Evolutionary conservation across 1,140 invertebrate species (phyloP), one percentile per base, ranked within the genome.

Genomic region (Aphis gossypii): DNA sequence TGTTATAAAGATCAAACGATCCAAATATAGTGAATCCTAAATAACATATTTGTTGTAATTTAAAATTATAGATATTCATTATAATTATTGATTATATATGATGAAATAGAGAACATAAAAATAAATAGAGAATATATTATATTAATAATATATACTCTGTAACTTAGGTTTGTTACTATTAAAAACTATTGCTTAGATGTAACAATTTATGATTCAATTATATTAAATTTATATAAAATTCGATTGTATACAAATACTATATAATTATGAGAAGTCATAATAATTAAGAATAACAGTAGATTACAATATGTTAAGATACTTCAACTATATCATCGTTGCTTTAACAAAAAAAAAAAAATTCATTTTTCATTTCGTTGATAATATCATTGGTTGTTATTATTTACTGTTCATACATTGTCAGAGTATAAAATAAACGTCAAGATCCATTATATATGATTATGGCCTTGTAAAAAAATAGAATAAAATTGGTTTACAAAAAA

Each of bases 401-500:
- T 41, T 38, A 41, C 35, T 84, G 41, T 84, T 84, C 83, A 41
- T 38, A 84, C 41, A 25, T 44, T 23, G 83, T 84, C 83, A n/a
- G 38, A 38, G 83, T 38, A 38, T 82, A 18, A 38, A 41, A 44
- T 38, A 38, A 84, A 84, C 83, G 83, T 68, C 60, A 68, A 44
- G 41, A 84, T 84, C 23, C 83, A 38, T 84, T 38, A 84, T 84
- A 82, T 38, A 84, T 41, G 35, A 84, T 23, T 84, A 84, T 84
- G 41, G 11, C 38, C 8, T 8, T 25, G 83, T 41, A 84, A 84
- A 84, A 35, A 84, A 44, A 84, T 41, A 84, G 1, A 25, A 84
- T 82, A 46, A 87, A 87, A 87, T 87, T 87, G 46, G 86, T 87
- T 35, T n/a, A 51, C 23, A 41, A 84, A 84, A 84, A 84, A 30